Evolutionary conservation across 2,888 invertebrate genomes (phyloP).

Genomic region (Idaea dimidiata): DNA sequence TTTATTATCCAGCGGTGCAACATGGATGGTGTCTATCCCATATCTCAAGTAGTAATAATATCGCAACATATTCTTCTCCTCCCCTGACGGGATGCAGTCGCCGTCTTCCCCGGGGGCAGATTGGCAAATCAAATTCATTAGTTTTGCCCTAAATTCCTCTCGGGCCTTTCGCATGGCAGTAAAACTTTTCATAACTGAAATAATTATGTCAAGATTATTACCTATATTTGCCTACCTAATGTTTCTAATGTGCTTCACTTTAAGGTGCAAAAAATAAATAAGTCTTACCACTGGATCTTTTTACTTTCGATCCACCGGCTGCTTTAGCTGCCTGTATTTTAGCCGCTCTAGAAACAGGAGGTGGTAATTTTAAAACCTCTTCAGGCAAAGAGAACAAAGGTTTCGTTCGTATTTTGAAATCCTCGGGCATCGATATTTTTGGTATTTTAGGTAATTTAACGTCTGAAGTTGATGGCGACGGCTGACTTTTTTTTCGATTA

Average conservation of each 20-base stretch:
- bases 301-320: conserved; percentile 36
- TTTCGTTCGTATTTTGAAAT: conserved; percentile 78
- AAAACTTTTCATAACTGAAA: conserved; percentile 82
- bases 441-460: conserved; percentile 78
- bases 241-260: too few relatives aligned
- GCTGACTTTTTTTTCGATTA: conserved; percentile 66
- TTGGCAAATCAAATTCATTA: conserved; percentile 87
- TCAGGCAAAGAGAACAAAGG: conserved; percentile 84
- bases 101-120: conserved; percentile 67
- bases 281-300: conserved; percentile 59
- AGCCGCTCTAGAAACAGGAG: conserved; percentile 56
- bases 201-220: neutral
- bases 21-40: conserved; percentile 94
- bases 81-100: conserved; percentile 78
- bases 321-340: conserved; percentile 51
- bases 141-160: conserved; percentile 89
- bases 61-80: conserved; percentile 86
- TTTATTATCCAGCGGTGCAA: conserved; percentile 89
- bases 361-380: conserved; percentile 77
- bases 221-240: too few relatives aligned
- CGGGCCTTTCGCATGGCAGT: conserved; percentile 86
- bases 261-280: conserved; percentile 6
- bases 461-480: conserved; percentile 65
- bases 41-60: conserved; percentile 95
- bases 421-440: conserved; percentile 76